These are phyloP conservation scores for Elanus axillaris DNA, from an alignment of 2,113 vertebrate species.

Conservation along the genomic window DNA sequence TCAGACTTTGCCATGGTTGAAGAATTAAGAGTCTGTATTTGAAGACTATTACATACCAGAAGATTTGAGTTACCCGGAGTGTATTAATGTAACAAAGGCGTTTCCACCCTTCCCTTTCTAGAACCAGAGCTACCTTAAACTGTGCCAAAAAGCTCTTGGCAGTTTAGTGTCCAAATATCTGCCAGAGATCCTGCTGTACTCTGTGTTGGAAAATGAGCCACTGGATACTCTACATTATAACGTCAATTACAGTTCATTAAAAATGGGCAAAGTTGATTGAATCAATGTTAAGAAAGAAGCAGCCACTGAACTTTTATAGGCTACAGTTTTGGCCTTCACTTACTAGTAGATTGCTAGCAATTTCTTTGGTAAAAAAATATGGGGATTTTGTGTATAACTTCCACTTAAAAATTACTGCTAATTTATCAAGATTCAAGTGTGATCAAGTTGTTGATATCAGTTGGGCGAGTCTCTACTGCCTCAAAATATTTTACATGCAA, in stretches of 20 bases:
- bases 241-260: slow-evolving; percentile 7
- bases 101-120: slow-evolving; percentile 15
- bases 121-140: neutral
- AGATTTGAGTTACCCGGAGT: neutral
- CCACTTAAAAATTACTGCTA: neutral
- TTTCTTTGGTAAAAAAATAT: neutral
- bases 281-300: neutral
- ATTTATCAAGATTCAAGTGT: neutral
- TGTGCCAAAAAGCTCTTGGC: slow-evolving; percentile 27
- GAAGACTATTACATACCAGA: neutral
- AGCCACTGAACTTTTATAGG: neutral
- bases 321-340: neutral
- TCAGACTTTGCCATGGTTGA: neutral
- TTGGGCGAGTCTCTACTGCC: neutral
- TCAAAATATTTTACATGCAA: neutral
- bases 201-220: neutral
- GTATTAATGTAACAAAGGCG: neutral
- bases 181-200: neutral
- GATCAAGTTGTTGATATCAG: neutral
- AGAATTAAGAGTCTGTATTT: neutral
- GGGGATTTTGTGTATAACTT: neutral
- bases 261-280: neutral
- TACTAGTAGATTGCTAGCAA: neutral
- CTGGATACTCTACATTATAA: neutral
- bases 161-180: neutral